Percentiles rank a stretch among this genome's conserved stretches.
These are phyloP conservation scores for Drosophila tropicalis DNA, from an alignment of 1,140 invertebrate genomes.

Conservation along the genomic window DNA sequence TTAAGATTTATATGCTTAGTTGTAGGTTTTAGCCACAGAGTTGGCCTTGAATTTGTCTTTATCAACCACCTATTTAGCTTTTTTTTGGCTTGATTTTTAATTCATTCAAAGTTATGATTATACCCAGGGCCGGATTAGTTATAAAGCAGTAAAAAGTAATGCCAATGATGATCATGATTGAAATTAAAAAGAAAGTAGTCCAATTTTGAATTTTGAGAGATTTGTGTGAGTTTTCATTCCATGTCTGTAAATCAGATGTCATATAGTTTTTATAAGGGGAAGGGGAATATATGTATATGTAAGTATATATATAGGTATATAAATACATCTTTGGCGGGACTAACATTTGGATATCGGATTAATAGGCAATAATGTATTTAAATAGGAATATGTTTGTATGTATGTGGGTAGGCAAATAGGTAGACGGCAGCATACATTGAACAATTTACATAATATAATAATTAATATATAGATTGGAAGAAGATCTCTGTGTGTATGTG, in stretches of 20 bases:
- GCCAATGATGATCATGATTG: too few relatives aligned
- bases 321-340: not conserved
- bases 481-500: not conserved
- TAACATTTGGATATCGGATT: not conserved
- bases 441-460: slow-evolving; percentile 14
- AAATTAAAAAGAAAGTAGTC: too few relatives aligned
- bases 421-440: slow-evolving; percentile 12
- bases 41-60: too few relatives aligned
- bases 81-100: too few relatives aligned
- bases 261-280: not conserved
- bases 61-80: too few relatives aligned
- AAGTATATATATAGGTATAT: not conserved
- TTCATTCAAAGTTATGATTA: too few relatives aligned
- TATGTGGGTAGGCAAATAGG: not conserved
- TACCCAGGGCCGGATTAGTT: too few relatives aligned
- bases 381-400: not conserved
- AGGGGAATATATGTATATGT: not conserved
- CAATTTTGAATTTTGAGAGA: not conserved
- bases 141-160: too few relatives aligned
- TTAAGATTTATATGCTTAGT: too few relatives aligned
- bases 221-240: not conserved
- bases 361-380: not conserved
- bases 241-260: not conserved
- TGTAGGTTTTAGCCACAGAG: too few relatives aligned
- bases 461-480: slow-evolving; percentile 7